Percentiles rank a stretch among this genome's conserved stretches.
These are phyloP conservation scores for Hyles euphorbiae DNA, from an alignment of 1,140 invertebrate genomes.

Conservation along the genomic window DNA sequence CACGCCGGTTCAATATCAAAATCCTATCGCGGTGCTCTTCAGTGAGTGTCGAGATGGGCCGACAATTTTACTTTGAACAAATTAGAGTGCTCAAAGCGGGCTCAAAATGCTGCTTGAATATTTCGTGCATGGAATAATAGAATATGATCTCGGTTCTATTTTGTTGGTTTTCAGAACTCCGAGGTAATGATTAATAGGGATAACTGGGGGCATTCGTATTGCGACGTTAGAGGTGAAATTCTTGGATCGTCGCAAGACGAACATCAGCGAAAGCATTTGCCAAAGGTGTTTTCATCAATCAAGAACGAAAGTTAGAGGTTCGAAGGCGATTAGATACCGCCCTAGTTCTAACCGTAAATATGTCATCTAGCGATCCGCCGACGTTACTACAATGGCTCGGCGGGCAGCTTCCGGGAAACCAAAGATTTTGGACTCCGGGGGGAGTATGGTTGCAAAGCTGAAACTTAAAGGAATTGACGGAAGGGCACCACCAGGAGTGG, in stretches of 20 bases:
- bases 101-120: constrained; percentile 81
- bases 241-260: constrained; percentile 88
- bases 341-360: constrained; percentile 92
- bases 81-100: constrained; percentile 90
- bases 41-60: constrained; percentile 79
- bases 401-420: constrained; percentile 81
- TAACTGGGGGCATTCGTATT: constrained; percentile 85
- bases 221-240: constrained; percentile 86
- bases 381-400: constrained; percentile 76
- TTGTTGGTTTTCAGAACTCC: constrained; percentile 81
- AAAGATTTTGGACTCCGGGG: constrained; percentile 91
- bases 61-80: constrained; percentile 87
- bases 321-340: constrained; percentile 90
- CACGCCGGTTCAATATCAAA: constrained; percentile 62
- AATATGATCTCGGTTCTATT: constrained; percentile 89
- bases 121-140: constrained; percentile 87
- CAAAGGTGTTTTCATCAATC: constrained; percentile 90
- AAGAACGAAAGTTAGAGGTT: constrained; percentile 90
- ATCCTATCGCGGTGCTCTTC: constrained; percentile 78
- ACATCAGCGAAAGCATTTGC: constrained; percentile 86
- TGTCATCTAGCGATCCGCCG: constrained; percentile 85
- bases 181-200: constrained; percentile 89
- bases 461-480: constrained; percentile 95
- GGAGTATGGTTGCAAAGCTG: constrained; percentile 94
- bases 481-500: constrained; percentile 92